phyloP scores from a whole-genome alignment of 2,888 invertebrate genomes.

The Onthophagus sagittarius region DNA sequence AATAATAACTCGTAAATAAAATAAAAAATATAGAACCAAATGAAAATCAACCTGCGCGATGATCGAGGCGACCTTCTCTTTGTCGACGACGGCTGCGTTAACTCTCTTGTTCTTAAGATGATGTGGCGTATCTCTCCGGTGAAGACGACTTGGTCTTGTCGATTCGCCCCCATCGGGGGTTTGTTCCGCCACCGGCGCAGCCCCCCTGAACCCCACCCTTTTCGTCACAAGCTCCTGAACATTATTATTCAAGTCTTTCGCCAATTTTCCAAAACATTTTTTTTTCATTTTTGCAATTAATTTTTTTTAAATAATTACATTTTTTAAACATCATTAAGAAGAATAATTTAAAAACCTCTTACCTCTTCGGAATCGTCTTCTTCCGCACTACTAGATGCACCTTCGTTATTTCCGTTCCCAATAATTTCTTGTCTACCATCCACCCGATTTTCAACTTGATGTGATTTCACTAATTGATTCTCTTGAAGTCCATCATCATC shows the following conservation, averaged over 20 bases:
- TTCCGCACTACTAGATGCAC: constrained; percentile 50
- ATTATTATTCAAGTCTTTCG: constrained; percentile 18
- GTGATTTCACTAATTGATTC: neutral
- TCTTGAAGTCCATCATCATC: neutral
- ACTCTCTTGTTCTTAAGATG: constrained; percentile 98
- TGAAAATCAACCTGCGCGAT: constrained; percentile 58
- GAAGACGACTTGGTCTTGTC: constrained; percentile 64
- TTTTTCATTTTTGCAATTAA: neutral
- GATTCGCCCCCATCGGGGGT: constrained; percentile 50
- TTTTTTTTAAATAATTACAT: neutral
- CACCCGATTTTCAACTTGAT: neutral
- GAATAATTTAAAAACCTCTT: constrained; percentile 38
- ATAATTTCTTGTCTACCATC: neutral
- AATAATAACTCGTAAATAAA: constrained; percentile 9
- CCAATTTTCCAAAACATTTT: neutral
- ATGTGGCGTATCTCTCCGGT: constrained; percentile 96
- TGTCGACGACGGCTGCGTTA: constrained; percentile 58
- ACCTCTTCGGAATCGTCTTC: constrained; percentile 67
- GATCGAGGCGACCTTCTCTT: constrained; percentile 70
- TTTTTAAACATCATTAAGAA: neutral
- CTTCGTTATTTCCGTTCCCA: constrained; percentile 32
- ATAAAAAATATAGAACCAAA: constrained; percentile 19
- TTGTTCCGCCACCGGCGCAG: constrained; percentile 45
- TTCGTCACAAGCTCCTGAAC: constrained; percentile 52
- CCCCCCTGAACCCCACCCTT: constrained; percentile 63